These are phyloP conservation scores for Erinaceus europaeus DNA, from an alignment of 2,113 vertebrate genomes.

Conservation along the genomic window DNA sequence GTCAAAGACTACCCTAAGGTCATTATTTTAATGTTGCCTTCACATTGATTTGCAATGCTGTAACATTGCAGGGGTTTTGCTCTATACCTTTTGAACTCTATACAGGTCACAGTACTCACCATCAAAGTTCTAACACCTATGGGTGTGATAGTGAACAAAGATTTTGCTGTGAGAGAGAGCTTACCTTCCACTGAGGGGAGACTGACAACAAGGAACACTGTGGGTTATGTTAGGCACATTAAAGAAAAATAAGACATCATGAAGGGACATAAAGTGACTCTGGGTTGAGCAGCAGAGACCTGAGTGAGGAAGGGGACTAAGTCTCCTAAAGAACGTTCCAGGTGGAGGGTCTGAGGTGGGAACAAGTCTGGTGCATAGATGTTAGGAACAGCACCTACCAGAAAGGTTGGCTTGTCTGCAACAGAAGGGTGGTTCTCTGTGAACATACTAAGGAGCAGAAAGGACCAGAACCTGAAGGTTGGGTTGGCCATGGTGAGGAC, in stretches of 20 bases:
- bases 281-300: neutral
- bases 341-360: neutral
- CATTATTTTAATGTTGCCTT: neutral
- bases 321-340: neutral
- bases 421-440: no score
- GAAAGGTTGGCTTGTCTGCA: no score
- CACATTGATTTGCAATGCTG: no score
- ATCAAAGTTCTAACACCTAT: no score
- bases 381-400: no score
- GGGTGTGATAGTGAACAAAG: neutral
- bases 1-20: neutral
- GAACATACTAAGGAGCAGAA: no score
- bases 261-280: neutral
- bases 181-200: neutral
- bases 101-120: no score
- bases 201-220: neutral
- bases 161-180: neutral
- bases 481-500: no score
- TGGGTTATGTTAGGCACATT: neutral
- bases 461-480: no score
- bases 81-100: no score
- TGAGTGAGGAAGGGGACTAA: neutral
- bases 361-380: no score
- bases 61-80: no score
- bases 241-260: neutral